Base-by-base conservation (phyloP, 2,113 vertebrate species). In the Syngnathus scovelli region DNA sequence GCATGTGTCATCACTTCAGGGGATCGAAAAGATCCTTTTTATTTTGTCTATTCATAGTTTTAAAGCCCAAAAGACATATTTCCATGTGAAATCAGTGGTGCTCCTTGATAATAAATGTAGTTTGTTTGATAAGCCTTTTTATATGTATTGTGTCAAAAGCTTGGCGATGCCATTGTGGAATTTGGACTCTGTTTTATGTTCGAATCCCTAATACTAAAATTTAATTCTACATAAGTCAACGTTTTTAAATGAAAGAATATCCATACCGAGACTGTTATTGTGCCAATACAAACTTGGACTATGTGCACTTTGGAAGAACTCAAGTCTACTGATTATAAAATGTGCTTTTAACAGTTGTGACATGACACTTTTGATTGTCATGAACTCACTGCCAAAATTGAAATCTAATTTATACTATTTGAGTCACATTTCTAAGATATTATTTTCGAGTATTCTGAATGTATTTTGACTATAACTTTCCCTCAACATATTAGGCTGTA, bases 281-380 rank as follows among this genome's bases (percentile, higher is more conserved):
- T 67, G 78, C 78, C 70, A 78, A 44, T 44, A 46, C 52, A 72
- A 58, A 67, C 55, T 67, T 76, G 76, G 61, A 68, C 61, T 1
- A 11, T 61, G 27, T 7, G 46, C 49, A 46, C 33, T 43, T 52
- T 33, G 46, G 61, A 48, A 18, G 2, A 48, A 69, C 70, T 38
- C 18, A 43, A 61, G 44, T 37, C 51, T 64, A 62, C 10, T 52
- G 60, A 64, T 48, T 64, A 43, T 46, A 68, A 39, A 68, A 56
- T 54, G 39, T 65, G 49, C 71, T 65, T 61, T 49, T 36, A 70
- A 70, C 54, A 49, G 61, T 15, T 37, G 44, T 8, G 66, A 46
- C 37, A 64, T 59, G 18, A 61, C 23, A 51, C 4, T 71, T 55
- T 46, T 58, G 44, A 36, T 38, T 60, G 38, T 51, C 41, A 43